These are phyloP conservation scores for Apamea monoglypha DNA, from an alignment of 2,888 invertebrate genomes.

Conservation along the genomic window DNA sequence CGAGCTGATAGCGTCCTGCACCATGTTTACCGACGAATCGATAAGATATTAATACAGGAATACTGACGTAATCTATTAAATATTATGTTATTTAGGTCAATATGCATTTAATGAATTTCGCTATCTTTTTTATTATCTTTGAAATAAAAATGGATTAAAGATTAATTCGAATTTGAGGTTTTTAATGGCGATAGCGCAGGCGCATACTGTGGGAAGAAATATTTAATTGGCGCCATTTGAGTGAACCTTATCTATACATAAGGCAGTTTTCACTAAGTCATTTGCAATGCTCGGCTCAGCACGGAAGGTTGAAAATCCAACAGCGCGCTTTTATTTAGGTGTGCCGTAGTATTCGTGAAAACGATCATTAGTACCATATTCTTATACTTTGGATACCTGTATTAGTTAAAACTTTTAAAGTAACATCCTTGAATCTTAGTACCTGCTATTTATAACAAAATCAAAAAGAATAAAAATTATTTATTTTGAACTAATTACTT, in stretches of 20 bases:
- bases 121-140: constrained; percentile 15
- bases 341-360: not conserved
- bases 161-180: constrained; percentile 9
- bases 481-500: no score
- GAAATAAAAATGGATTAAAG: constrained; percentile 25
- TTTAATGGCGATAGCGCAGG: constrained; percentile 3
- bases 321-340: not conserved
- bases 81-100: constrained; percentile 50
- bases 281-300: not conserved
- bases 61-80: constrained; percentile 33
- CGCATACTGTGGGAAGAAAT: constrained; percentile 1
- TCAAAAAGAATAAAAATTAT: no score
- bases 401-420: not conserved
- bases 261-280: not conserved
- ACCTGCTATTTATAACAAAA: not conserved
- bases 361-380: not conserved
- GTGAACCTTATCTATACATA: not conserved
- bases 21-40: constrained; percentile 29
- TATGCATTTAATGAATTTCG: constrained; percentile 24
- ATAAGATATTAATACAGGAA: constrained; percentile 31
- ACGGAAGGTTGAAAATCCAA: not conserved
- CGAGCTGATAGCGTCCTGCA: constrained; percentile 25
- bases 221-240: not conserved
- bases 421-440: not conserved
- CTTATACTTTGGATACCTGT: not conserved